These are phyloP conservation scores for Digitonthophagus gazella DNA, from an alignment of 2,888 invertebrate species.

Conservation along the genomic window DNA sequence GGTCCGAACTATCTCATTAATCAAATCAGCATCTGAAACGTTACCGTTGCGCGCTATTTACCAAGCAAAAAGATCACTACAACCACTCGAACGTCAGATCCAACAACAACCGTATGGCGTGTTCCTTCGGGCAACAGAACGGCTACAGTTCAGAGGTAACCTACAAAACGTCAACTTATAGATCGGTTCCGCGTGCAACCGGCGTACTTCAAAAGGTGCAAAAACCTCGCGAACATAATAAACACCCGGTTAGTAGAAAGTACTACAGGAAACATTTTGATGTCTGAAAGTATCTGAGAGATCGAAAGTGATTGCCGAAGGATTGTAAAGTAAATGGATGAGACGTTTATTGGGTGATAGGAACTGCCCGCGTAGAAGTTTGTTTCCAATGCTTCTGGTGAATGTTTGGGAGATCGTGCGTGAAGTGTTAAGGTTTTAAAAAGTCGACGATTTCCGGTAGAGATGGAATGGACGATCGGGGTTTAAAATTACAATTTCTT, in stretches of 20 bases:
- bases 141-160: not conserved
- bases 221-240: not conserved
- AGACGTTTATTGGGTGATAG: not conserved
- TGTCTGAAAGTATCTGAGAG: not conserved
- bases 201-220: too few species aligned
- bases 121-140: not conserved
- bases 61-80: not conserved
- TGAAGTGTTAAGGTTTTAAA: not conserved
- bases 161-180: not conserved
- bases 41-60: not conserved
- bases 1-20: not conserved
- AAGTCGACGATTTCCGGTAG: not conserved
- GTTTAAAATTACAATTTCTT: not conserved
- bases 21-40: not conserved
- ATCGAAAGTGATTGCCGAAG: not conserved
- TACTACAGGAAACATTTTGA: not conserved
- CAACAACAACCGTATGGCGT: not conserved
- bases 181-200: too few species aligned
- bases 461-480: not conserved
- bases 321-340: not conserved
- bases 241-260: not conserved
- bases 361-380: not conserved
- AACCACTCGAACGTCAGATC: not conserved
- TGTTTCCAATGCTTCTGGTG: not conserved
- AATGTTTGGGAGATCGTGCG: not conserved